Evolutionary conservation across 1,140 invertebrate species (phyloP), one percentile per base, ranked within the genome.

Genomic region (Drosophila lacteicornis): DNA sequence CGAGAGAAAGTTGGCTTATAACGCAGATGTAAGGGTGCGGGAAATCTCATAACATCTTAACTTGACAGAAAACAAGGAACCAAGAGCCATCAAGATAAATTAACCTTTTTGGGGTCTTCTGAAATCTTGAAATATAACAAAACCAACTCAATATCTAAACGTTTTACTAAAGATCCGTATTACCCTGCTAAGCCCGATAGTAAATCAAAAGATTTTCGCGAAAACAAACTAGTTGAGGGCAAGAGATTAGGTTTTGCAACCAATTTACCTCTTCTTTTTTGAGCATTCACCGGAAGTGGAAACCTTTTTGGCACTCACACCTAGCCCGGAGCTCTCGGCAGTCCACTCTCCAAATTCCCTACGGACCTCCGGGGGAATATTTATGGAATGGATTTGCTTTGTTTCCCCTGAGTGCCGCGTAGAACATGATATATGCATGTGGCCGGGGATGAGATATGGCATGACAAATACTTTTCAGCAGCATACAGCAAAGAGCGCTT

Each of bases 391-490:
- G 55, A 73, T 60, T 73, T 73, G 68, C 67, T 73, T 73, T 73
- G 69, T 73, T 73, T 59, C 36, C 69, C 69, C 57, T 47, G 67
- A 73, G 69, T 58, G 68, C 53, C 53, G 68, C 69, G 67, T 50
- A 51, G 12, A 73, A 60, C 36, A 73, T 73, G 69, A 73, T 73
- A 71, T 60, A 73, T 73, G 46, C 62, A 46, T 66, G 47, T 46
- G 67, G 69, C 67, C 67, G 27, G 69, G 66, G n/a, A 73, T 73
- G 69, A 73, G 69, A 73, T 71, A 73, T 65, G 22, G 70, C 73
- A 65, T 75, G 70, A 75, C 73, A 75, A 75, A 75, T 75, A 75
- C 73, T 75, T 75, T 75, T 75, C 73, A 75, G 51, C 71, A 74
- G 51, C 71, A 74, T 49, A 55, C 69, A 59, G 66, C 67, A 70